These are phyloP conservation scores for Pomatostomus ruficeps DNA, from an alignment of 2,113 vertebrate species.

Conservation along the genomic window DNA sequence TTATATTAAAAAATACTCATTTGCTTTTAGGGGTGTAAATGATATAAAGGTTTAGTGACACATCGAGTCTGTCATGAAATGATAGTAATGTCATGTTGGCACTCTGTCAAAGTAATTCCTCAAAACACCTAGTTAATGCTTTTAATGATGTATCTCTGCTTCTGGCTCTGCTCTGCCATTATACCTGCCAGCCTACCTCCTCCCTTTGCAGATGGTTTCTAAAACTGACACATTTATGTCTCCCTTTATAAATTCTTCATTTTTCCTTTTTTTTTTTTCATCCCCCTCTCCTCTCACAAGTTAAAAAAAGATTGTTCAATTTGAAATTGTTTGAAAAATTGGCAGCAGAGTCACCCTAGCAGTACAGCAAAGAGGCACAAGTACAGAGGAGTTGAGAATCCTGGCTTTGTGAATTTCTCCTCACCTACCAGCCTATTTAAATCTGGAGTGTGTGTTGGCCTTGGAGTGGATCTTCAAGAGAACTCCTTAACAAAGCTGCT, in stretches of 20 bases:
- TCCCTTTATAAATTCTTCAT: neutral
- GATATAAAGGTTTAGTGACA: neutral
- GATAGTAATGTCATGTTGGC: neutral
- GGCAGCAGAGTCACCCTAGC: neutral
- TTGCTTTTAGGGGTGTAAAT: neutral
- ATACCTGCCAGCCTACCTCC: neutral
- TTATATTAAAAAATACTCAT: neutral
- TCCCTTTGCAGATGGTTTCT: neutral
- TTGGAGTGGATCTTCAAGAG: neutral
- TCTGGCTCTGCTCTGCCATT: conserved; percentile 5
- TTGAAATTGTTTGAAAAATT: neutral
- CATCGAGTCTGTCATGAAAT: neutral
- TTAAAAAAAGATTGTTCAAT: neutral
- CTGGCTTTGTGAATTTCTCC: neutral
- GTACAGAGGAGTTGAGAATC: neutral
- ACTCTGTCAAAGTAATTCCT: neutral
- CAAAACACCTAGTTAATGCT: neutral
- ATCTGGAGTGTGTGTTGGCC: neutral
- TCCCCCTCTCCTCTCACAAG: neutral
- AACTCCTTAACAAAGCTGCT: neutral
- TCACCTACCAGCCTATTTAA: neutral
- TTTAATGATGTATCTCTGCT: neutral
- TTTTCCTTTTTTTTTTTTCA: fast-evolving
- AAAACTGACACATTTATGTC: neutral
- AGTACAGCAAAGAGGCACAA: neutral